Conservation (phyloP, 2,113 vertebrate species). For the Cheirogaleus medius region DNA sequence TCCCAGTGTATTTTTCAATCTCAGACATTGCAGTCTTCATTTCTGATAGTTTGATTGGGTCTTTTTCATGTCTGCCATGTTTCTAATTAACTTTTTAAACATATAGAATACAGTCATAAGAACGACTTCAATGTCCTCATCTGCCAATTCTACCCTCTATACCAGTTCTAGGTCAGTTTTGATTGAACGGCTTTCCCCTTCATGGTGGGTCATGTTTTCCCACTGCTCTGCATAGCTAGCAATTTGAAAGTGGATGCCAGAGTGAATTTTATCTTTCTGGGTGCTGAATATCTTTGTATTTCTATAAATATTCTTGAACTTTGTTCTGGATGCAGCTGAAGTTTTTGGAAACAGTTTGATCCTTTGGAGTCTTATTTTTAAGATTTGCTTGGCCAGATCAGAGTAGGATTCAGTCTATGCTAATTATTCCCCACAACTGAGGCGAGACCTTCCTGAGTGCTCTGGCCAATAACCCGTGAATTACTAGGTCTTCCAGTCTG, state of each 20-base stretch:
- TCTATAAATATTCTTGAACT: not conserved
- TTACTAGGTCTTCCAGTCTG: not conserved
- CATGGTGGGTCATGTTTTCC: not conserved
- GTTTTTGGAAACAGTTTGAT: not conserved
- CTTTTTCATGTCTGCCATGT: not conserved
- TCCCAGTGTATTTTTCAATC: not conserved
- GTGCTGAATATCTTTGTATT: not conserved
- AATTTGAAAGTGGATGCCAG: not conserved
- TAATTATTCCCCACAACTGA: not conserved
- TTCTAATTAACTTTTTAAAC: not conserved
- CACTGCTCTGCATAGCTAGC: not conserved
- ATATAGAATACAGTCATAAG: not conserved
- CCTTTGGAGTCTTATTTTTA: not conserved
- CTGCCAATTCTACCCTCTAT: not conserved
- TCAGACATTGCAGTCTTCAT: not conserved
- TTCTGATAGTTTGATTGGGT: not conserved
- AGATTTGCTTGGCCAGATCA: not conserved
- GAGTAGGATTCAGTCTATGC: not conserved
- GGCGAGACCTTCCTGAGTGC: not conserved
- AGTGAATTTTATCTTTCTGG: not conserved
- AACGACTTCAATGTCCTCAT: not conserved
- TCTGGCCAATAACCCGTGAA: not conserved
- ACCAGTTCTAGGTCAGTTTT: not conserved
- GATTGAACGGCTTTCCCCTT: slow-evolving; percentile 12
- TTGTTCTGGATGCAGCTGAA: not conserved